A percentile compares a stretch with the other conserved stretches of the same genome.
Conservation (phyloP, 2,888 invertebrate genomes). For the Chalcosyrphus nemorum region DNA sequence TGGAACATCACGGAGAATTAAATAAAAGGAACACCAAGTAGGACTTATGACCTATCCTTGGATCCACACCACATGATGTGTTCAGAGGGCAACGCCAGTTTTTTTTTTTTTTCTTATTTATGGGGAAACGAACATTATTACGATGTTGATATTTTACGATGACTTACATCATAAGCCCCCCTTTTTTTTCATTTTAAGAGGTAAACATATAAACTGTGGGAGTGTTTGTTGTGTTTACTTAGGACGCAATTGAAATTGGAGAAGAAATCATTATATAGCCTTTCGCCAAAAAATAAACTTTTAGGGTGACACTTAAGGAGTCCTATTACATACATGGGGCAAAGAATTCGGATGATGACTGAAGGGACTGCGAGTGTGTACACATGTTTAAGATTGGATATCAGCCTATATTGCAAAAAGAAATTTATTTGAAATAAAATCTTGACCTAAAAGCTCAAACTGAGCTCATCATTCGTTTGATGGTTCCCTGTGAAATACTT, state of each 20-base stretch:
- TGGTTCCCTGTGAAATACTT: too few species aligned
- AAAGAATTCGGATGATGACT: too few species aligned
- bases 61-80: neutral
- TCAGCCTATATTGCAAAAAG: too few species aligned
- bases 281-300: too few species aligned
- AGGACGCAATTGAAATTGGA: constrained; percentile 32
- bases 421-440: too few species aligned
- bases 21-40: constrained; percentile 20
- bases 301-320: neutral
- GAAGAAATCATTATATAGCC: constrained; percentile 2
- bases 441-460: too few species aligned
- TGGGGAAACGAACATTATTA: constrained; percentile 49
- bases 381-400: too few species aligned
- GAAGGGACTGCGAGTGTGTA: too few species aligned
- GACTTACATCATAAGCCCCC: constrained; percentile 49
- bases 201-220: neutral
- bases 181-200: constrained; percentile 25
- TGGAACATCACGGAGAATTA: constrained; percentile 1
- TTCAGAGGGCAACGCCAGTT: constrained; percentile 12
- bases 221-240: constrained; percentile 28
- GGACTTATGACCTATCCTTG: constrained; percentile 29
- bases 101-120: constrained; percentile 26
- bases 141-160: constrained; percentile 53
- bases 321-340: neutral
- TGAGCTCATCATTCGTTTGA: too few species aligned